phyloP scores from a whole-genome alignment of 2,888 invertebrate species.

The Conus canariensis region DNA sequence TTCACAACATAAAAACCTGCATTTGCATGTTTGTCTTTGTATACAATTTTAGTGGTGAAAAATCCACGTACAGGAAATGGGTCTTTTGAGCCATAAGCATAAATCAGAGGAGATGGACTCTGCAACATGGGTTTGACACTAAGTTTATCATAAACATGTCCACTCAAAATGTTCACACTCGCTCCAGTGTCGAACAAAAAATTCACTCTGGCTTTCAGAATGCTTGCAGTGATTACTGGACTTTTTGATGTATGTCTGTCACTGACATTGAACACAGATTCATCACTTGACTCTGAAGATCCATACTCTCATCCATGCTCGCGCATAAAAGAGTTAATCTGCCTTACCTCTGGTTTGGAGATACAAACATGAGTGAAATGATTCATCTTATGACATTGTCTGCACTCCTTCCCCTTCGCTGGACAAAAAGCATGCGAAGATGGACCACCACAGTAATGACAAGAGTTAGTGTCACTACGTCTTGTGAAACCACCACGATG shows the following conservation, averaged over 20 bases:
- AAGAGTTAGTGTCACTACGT: neutral
- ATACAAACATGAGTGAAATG: neutral
- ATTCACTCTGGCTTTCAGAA: neutral
- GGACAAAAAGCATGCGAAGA: neutral
- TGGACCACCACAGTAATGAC: neutral
- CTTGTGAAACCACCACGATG: neutral
- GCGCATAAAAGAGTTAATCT: conserved; percentile 75
- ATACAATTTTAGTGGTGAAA: neutral
- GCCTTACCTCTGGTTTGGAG: conserved; percentile 76
- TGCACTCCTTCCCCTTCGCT: conserved; percentile 47
- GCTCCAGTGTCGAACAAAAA: neutral
- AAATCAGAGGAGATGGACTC: neutral
- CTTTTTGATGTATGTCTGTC: neutral
- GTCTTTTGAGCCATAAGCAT: neutral
- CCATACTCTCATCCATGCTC: conserved; percentile 74
- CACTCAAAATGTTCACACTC: neutral
- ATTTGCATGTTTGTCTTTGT: too few species aligned
- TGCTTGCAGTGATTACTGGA: too few species aligned
- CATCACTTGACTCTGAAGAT: conserved; percentile 72
- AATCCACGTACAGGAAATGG: neutral
- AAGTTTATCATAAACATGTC: neutral
- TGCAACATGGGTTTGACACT: neutral
- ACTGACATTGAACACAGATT: conserved; percentile 80
- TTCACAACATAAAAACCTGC: neutral
- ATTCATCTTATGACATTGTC: conserved; percentile 76